These are phyloP conservation scores for Parambassis ranga DNA, from an alignment of 2,797 vertebrate species.

Conservation along the genomic window DNA sequence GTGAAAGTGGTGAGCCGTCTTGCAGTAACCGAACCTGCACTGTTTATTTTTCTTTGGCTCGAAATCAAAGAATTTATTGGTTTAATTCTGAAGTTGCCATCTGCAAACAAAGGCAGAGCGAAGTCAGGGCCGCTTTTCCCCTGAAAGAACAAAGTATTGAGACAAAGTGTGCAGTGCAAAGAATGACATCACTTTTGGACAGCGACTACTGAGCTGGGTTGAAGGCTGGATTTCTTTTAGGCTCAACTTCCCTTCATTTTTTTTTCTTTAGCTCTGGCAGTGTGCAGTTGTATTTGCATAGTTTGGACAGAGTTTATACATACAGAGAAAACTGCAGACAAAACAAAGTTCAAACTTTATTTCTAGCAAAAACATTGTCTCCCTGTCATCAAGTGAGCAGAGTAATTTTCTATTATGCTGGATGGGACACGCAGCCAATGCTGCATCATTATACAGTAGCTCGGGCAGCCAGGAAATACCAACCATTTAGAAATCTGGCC, in stretches of 20 bases:
- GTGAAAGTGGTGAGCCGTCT: slow-evolving; percentile 27
- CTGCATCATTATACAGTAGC: slow-evolving; percentile 71
- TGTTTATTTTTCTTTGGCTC: slow-evolving; percentile 56
- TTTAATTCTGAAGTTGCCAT: slow-evolving; percentile 53
- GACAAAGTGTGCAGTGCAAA: slow-evolving; percentile 69
- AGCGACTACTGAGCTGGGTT: slow-evolving; percentile 48
- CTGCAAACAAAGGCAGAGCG: slow-evolving; percentile 53
- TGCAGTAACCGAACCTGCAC: slow-evolving; percentile 23
- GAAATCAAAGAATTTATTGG: slow-evolving; percentile 68
- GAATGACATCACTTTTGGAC: slow-evolving; percentile 78
- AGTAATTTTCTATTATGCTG: slow-evolving; percentile 41
- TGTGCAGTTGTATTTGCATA: slow-evolving; percentile 52
- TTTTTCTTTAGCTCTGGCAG: slow-evolving; percentile 36
- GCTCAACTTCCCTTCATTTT: slow-evolving; percentile 38
- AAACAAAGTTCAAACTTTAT: slow-evolving; percentile 74
- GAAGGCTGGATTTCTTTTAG: slow-evolving; percentile 55
- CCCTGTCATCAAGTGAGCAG: slow-evolving; percentile 37
- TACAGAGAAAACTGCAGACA: slow-evolving; percentile 56
- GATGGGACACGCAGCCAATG: slow-evolving; percentile 45
- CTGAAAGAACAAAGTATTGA: slow-evolving; percentile 65
- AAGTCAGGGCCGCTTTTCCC: slow-evolving; percentile 40
- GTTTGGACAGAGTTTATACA: slow-evolving; percentile 61
- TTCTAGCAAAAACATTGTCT: slow-evolving; percentile 67
- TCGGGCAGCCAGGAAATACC: slow-evolving; percentile 65
- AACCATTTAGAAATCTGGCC: slow-evolving; percentile 60